phyloP scores from a whole-genome alignment of 30 jellyfish, hydroid and myxozoan genomes.

The Aurelia sp. region DNA sequence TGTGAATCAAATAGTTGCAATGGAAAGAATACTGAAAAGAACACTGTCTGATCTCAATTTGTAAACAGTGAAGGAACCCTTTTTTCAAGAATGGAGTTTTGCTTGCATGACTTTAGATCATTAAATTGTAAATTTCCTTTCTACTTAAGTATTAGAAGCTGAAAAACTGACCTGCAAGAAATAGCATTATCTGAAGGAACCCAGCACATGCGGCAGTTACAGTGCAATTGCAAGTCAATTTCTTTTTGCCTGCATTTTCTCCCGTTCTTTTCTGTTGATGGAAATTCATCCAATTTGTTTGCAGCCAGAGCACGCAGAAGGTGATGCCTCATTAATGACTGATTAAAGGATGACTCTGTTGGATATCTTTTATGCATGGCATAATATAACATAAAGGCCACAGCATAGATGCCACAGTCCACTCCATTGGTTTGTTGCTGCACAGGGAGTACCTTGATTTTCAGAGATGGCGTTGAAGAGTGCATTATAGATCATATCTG shows the following conservation, averaged over 20 bases:
- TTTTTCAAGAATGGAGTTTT: no score
- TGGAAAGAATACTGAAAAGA: no score
- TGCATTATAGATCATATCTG: constrained; percentile 16
- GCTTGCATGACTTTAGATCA: no score
- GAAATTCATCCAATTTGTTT: constrained; percentile 9
- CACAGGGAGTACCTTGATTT: constrained; percentile 33
- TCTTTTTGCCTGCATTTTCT: constrained; percentile 5
- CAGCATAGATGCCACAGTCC: constrained; percentile 42
- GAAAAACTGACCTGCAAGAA: no score
- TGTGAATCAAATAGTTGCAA: no score
- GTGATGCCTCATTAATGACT: constrained; percentile 22
- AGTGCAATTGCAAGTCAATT: not conserved
- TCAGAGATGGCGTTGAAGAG: not conserved
- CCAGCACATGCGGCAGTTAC: not conserved
- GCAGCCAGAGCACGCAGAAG: not conserved
- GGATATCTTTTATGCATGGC: constrained; percentile 1
- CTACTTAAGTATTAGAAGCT: no score
- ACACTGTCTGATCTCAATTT: no score
- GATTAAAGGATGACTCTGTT: constrained; percentile 7
- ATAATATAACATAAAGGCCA: constrained; percentile 18
- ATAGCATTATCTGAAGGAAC: not conserved
- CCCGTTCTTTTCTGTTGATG: not conserved
- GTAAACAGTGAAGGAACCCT: no score
- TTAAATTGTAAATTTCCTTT: no score
- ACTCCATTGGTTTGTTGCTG: constrained; percentile 26